Conservation (phyloP, 2,113 vertebrate genomes). For the Eptesicus fuscus region DNA sequence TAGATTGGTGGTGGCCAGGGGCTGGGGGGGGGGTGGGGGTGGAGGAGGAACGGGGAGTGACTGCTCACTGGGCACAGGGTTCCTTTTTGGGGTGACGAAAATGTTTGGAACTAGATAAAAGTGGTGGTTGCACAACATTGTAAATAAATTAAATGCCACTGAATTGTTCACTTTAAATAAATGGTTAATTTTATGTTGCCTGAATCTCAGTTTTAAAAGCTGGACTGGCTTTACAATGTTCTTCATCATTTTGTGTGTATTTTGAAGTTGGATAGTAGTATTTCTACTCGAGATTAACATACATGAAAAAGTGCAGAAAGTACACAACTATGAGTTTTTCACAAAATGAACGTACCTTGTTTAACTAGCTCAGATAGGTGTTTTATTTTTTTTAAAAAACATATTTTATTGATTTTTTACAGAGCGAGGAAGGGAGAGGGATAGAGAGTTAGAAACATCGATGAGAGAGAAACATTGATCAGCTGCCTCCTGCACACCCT, state of each 20-base stretch:
- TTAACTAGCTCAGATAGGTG: background rate
- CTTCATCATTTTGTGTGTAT: background rate
- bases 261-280: background rate
- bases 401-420: no score
- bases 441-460: no score
- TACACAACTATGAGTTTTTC: background rate
- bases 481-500: no score
- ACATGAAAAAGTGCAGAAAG: background rate
- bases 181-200: background rate
- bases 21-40: accelerated
- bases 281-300: background rate
- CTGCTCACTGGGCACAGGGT: background rate
- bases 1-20: background rate
- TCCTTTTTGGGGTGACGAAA: background rate
- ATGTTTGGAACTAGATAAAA: background rate
- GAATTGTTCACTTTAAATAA: background rate
- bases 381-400: background rate
- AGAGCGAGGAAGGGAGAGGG: no score
- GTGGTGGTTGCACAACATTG: background rate
- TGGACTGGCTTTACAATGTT: background rate
- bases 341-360: background rate
- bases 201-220: background rate
- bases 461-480: no score
- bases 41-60: no score
- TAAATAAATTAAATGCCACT: background rate